Evolutionary conservation across 1,140 invertebrate genomes (phyloP).

Genomic region (Sitobion miscanthi): DNA sequence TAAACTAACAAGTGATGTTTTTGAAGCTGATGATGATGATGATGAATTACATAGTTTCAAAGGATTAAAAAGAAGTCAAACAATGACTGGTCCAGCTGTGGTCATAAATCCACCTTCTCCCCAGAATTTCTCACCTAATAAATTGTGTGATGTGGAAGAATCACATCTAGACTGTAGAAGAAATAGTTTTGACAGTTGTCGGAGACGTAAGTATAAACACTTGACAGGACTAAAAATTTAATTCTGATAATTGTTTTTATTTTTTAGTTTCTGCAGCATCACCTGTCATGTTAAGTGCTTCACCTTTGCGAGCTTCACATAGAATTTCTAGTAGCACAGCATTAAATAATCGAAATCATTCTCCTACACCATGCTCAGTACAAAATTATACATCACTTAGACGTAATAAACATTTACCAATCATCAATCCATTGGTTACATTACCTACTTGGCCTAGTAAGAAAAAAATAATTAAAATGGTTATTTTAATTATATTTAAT

Average conservation of each 20-base stretch:
- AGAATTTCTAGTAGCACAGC: conserved; percentile 59
- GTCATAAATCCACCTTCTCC: conserved; percentile 76
- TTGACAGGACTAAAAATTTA: neutral
- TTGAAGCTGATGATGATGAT: conserved; percentile 59
- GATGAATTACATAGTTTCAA: conserved; percentile 59
- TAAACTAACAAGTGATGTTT: conserved; percentile 57
- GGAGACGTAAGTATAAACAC: conserved; percentile 56
- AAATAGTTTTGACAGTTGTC: conserved; percentile 61
- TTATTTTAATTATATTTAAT: neutral
- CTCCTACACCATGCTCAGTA: conserved; percentile 56
- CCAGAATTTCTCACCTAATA: conserved; percentile 60
- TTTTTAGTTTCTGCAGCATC: conserved; percentile 61
- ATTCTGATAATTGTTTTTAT: conserved; percentile 21
- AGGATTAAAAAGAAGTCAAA: conserved; percentile 58
- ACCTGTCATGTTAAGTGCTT: conserved; percentile 61
- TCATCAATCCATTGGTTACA: conserved; percentile 87
- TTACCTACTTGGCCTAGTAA: conserved; percentile 87
- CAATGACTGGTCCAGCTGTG: conserved; percentile 62
- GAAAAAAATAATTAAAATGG: conserved; percentile 61
- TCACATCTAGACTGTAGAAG: conserved; percentile 58
- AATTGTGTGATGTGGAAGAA: conserved; percentile 42
- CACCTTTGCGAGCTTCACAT: conserved; percentile 59
- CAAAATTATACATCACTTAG: conserved; percentile 58
- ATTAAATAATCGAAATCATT: conserved; percentile 52
- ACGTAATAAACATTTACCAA: conserved; percentile 78